A percentile compares a stretch with the other conserved stretches of the same genome.
Conservation (phyloP, 2,888 invertebrate species). For the Cerastoderma edule region DNA sequence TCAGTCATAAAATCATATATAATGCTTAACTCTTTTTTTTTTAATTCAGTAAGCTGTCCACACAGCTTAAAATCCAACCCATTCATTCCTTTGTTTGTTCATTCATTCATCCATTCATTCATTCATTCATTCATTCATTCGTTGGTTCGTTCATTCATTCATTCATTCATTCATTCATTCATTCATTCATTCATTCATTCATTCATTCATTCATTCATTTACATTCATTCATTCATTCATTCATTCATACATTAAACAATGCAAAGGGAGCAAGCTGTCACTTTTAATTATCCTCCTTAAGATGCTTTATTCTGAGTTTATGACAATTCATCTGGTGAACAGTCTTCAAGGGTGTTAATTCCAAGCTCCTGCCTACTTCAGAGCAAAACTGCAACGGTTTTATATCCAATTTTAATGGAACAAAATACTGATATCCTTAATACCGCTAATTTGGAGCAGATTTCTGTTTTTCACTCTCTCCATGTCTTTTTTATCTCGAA, state of each 20-base stretch:
- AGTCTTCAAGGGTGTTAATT: constrained; percentile 21
- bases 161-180: neutral
- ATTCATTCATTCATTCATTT: neutral
- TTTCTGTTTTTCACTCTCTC: too few species aligned
- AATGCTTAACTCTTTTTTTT: too few species aligned
- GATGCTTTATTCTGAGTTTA: constrained; percentile 17
- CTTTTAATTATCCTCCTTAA: constrained; percentile 6
- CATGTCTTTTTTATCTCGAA: too few species aligned
- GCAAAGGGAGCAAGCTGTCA: constrained; percentile 8
- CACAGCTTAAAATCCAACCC: too few species aligned
- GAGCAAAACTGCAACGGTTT: constrained; percentile 13
- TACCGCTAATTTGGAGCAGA: too few species aligned
- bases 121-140: neutral
- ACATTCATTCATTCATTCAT: neutral
- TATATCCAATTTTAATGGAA: constrained; percentile 14
- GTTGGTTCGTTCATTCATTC: neutral
- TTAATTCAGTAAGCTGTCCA: too few species aligned
- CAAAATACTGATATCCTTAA: constrained; percentile 1
- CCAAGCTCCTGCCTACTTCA: constrained; percentile 1
- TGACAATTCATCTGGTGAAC: constrained; percentile 9
- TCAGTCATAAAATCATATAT: too few species aligned
- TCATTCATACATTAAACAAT: constrained; percentile 6
- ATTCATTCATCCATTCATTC: neutral
- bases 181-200: neutral
- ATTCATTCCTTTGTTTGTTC: constrained; percentile 4